Evolutionary conservation across 2,113 vertebrate species (phyloP), one percentile per base, ranked within the genome.

Genomic region (Sporophila hypoxantha): DNA sequence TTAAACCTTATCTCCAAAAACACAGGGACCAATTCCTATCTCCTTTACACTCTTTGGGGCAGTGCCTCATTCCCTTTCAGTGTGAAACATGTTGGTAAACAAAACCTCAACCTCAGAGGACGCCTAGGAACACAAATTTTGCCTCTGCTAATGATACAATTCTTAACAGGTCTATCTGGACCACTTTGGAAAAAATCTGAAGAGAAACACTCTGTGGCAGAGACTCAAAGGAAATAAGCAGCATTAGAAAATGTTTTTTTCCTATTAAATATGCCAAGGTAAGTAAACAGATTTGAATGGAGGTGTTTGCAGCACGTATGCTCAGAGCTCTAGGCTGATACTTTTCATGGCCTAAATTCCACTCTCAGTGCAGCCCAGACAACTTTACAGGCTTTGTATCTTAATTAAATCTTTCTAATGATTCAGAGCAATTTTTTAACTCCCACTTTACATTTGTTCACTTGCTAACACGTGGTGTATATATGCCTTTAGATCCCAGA

Each of bases 341-440:
- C 17, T 56, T 91, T 89, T 89, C 3, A 1, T 17, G 52, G 41
- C 55, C 29, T 88, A 70, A 81, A 90, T 94, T 82, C 73, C 65
- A 21, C 37, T 79, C 53, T 69, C 14, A 0, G 15, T 49, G 39
- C 26, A 85, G 21, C 20, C 49, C 32, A 92, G 53, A 60, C 49
- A 82, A 87, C 41, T 89, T 75, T 85, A 77, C 44, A 76, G 82
- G 37, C 14, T 87, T 93, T 93, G 60, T 92, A 94, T 95, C 93
- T 95, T 94, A 94, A 95, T 90, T 77, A 92, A 95, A 90, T 89
- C 88, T 94, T 89, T 91, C 75, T 95, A 96, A 94, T 94, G 64
- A 83, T 77, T 90, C 59, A 85, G 92, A 93, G 52, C 41, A 79
- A 91, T 57, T 93, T 96, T 87, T 95, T 71, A 91, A 82, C 89